Conservation (phyloP, 2,888 invertebrate genomes). For the Tetrapedia diversipes region DNA sequence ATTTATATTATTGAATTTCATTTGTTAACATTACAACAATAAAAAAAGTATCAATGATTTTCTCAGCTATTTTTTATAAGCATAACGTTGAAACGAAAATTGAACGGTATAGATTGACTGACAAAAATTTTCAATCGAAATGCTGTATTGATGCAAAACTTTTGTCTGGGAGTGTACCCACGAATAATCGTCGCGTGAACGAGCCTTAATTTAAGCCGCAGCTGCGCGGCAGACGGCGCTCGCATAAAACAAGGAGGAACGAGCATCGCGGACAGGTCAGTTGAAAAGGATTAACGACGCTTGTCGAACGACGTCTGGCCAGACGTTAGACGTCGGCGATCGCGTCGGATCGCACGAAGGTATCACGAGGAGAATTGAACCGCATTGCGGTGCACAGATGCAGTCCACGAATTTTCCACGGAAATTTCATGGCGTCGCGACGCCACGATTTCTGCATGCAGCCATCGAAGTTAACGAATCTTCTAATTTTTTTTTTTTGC, state of each 20-base stretch:
- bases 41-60: too few species aligned
- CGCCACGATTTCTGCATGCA: constrained; percentile 20
- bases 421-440: too few species aligned
- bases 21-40: too few species aligned
- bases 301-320: constrained; percentile 46
- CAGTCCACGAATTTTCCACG: constrained; percentile 23
- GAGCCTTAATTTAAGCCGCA: constrained; percentile 11
- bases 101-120: too few species aligned
- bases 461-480: neutral
- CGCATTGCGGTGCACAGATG: constrained; percentile 55
- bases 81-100: too few species aligned
- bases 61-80: too few species aligned
- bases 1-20: too few species aligned
- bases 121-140: too few species aligned
- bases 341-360: constrained; percentile 21
- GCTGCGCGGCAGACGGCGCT: constrained; percentile 5
- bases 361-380: constrained; percentile 21
- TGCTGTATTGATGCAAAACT: too few species aligned
- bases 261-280: constrained; percentile 33
- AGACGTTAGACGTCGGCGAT: constrained; percentile 37
- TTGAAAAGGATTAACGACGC: constrained; percentile 50
- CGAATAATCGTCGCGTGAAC: constrained; percentile 25
- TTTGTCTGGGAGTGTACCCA: too few species aligned
- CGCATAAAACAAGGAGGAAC: constrained; percentile 6
- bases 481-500: neutral